These are phyloP conservation scores for Meliscaeva auricollis DNA, from an alignment of 2,888 invertebrate species.

Conservation along the genomic window DNA sequence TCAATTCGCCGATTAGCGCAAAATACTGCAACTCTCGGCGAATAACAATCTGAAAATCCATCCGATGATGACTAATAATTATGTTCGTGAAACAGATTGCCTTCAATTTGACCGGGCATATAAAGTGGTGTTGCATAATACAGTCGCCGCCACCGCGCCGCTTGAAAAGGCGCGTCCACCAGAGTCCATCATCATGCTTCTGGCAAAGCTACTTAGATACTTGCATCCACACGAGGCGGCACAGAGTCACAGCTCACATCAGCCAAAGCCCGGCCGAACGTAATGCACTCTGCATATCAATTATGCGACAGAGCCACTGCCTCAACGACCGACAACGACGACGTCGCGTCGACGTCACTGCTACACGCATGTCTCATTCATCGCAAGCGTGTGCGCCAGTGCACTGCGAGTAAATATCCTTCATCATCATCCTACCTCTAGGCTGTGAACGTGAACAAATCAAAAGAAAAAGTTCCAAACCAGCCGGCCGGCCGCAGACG, in stretches of 20 bases:
- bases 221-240: constrained; percentile 47
- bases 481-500: constrained; percentile 2
- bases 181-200: constrained; percentile 49
- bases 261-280: constrained; percentile 46
- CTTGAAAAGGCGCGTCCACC: constrained; percentile 64
- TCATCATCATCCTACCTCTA: constrained; percentile 57
- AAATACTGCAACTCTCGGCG: constrained; percentile 54
- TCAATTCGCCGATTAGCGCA: constrained; percentile 63
- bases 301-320: constrained; percentile 71
- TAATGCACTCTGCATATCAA: constrained; percentile 75
- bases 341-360: constrained; percentile 69
- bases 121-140: constrained; percentile 68
- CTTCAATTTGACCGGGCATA: constrained; percentile 60
- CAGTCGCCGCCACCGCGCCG: not conserved
- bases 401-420: constrained; percentile 49
- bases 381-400: constrained; percentile 62
- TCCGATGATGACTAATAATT: constrained; percentile 64
- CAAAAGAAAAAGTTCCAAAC: constrained; percentile 55
- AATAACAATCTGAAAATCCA: constrained; percentile 65
- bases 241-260: constrained; percentile 44
- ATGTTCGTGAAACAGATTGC: constrained; percentile 64
- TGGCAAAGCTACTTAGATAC: constrained; percentile 69
- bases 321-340: constrained; percentile 45
- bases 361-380: constrained; percentile 68
- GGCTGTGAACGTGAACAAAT: constrained; percentile 52